Percentiles rank a stretch among this genome's conserved stretches.
These are phyloP conservation scores for Peromyscus californicus DNA, from an alignment of 2,113 vertebrate species.

Conservation along the genomic window DNA sequence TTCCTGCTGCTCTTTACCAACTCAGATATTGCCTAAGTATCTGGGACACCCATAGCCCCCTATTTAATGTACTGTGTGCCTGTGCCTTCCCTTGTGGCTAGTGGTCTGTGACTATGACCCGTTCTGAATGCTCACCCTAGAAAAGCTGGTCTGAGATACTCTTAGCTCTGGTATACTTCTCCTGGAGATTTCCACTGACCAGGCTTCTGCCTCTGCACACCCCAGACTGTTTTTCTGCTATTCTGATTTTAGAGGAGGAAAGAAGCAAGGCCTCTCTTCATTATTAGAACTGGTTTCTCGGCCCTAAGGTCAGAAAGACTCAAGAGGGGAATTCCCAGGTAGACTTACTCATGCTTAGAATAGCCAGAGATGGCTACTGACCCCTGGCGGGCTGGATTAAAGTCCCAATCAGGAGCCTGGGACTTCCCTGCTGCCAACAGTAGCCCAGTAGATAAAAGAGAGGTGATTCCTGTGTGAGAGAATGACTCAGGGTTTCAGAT, in stretches of 20 bases:
- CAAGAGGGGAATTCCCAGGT: constrained; percentile 56
- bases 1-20: background rate
- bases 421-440: constrained; percentile 37
- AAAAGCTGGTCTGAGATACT: background rate
- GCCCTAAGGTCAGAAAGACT: background rate
- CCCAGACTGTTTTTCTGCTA: background rate
- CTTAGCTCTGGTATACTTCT: background rate
- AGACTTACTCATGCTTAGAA: constrained; percentile 33
- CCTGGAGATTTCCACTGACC: background rate
- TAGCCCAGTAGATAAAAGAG: background rate
- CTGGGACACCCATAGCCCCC: background rate
- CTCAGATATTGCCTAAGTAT: background rate
- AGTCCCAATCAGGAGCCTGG: background rate
- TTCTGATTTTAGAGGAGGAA: background rate
- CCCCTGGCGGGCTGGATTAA: background rate
- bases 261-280: background rate
- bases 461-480: background rate
- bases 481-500: constrained; percentile 1
- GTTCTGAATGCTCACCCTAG: background rate
- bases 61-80: background rate
- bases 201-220: background rate
- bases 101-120: background rate
- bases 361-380: constrained; percentile 1
- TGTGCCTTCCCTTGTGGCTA: background rate
- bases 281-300: constrained; percentile 37